These are phyloP conservation scores for Rhynchopsitta pachyrhyncha DNA, from an alignment of 2,113 vertebrate species.

Conservation along the genomic window DNA sequence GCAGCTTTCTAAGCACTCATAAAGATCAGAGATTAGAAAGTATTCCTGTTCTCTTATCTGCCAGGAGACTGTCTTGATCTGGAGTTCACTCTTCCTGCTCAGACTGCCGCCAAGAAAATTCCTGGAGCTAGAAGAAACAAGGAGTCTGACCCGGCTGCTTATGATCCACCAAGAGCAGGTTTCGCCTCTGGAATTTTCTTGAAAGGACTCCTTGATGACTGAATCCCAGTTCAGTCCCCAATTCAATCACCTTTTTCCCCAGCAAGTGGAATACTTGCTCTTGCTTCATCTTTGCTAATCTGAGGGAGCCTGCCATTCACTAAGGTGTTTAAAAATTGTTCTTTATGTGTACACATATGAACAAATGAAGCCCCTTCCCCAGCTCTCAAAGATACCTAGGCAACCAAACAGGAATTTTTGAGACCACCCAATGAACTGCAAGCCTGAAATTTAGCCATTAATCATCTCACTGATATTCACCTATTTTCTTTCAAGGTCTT, in stretches of 20 bases:
- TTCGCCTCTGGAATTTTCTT: neutral
- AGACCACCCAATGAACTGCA: neutral
- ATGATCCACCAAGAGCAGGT: neutral
- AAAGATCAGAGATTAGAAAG: neutral
- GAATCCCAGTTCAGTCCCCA: neutral
- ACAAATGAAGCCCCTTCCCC: neutral
- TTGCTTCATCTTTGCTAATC: neutral
- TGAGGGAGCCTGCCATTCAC: neutral
- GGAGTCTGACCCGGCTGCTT: neutral
- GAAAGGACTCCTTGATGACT: neutral
- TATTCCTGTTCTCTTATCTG: neutral
- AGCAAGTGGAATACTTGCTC: neutral
- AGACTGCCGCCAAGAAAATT: neutral
- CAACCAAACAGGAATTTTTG: neutral
- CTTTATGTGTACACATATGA: accelerated
- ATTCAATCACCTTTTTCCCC: neutral
- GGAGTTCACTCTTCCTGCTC: neutral
- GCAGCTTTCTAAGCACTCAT: neutral
- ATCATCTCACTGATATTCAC: neutral
- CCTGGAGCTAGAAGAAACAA: neutral
- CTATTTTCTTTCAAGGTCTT: neutral
- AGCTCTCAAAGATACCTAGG: neutral
- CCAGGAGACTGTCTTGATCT: neutral
- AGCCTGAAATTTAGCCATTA: neutral
- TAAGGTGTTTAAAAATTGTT: neutral